Conservation (phyloP, 2,888 invertebrate species). For the Darwinula stevensoni region DNA sequence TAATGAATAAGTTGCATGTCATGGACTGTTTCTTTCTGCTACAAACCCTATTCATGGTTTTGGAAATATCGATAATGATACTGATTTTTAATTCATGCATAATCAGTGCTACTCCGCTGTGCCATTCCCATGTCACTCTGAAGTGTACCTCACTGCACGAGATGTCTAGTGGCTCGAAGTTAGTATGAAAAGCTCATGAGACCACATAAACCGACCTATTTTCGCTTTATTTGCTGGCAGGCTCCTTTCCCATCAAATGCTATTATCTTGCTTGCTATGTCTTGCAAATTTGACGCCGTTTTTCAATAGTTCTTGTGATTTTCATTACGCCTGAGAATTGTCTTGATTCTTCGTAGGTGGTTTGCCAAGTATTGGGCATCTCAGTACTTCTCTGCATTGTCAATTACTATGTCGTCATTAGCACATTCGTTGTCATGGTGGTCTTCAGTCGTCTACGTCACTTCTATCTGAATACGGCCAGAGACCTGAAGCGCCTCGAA, state of each 20-base stretch:
- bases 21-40: too few relatives aligned
- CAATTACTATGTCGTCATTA: conserved; percentile 38
- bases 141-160: conserved; percentile 18
- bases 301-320: too few relatives aligned
- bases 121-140: conserved; percentile 17
- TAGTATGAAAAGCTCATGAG: too few relatives aligned
- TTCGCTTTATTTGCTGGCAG: too few relatives aligned
- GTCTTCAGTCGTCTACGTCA: conserved; percentile 42
- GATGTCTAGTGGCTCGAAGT: conserved; percentile 22
- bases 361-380: conserved; percentile 19
- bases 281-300: conserved; percentile 10
- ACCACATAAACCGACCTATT: too few relatives aligned
- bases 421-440: conserved; percentile 33
- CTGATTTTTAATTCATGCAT: conserved; percentile 17
- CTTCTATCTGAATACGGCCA: conserved; percentile 45
- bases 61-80: conserved; percentile 19
- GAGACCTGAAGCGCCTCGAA: conserved; percentile 33
- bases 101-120: conserved; percentile 16
- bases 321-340: too few relatives aligned
- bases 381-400: conserved; percentile 33
- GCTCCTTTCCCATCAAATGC: too few relatives aligned
- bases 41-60: conserved; percentile 18
- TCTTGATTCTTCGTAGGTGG: conserved; percentile 10
- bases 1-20: too few relatives aligned
- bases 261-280: too few relatives aligned